phyloP scores from a whole-genome alignment of 2,797 vertebrate species.

The Antrozous pallidus region DNA sequence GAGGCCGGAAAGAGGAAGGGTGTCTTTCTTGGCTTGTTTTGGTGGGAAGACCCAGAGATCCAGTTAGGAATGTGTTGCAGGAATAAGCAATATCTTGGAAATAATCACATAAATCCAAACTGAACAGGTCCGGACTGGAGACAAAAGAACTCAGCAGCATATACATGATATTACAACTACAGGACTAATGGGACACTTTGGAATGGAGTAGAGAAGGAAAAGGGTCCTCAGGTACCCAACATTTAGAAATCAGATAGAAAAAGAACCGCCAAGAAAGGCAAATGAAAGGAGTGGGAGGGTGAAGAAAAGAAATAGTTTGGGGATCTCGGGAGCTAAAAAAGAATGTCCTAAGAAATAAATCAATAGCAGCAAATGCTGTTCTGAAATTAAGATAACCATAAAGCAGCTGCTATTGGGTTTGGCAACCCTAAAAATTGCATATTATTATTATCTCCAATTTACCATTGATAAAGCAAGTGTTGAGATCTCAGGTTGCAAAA shows the following conservation, averaged over 20 bases:
- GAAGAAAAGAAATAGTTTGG: background rate
- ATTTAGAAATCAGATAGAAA: background rate
- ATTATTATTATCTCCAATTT: background rate
- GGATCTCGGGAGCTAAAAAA: background rate
- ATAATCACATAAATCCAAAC: background rate
- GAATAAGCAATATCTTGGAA: background rate
- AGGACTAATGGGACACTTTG: background rate
- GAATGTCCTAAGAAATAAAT: background rate
- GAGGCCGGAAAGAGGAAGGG: background rate
- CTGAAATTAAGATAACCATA: background rate
- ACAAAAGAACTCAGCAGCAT: background rate
- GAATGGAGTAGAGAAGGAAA: background rate
- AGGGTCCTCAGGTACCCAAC: background rate
- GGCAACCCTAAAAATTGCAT: background rate
- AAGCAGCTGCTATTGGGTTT: background rate
- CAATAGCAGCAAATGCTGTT: background rate
- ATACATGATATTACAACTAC: background rate
- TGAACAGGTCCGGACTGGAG: background rate
- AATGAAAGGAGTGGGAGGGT: background rate
- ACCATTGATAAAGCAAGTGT: background rate
- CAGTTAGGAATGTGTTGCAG: background rate
- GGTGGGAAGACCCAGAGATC: background rate
- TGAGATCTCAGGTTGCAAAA: background rate
- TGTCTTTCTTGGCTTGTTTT: background rate
- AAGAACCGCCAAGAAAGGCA: background rate